Base-by-base conservation (phyloP, 2,113 vertebrate genomes). In the Paedocypris sp. region DNA sequence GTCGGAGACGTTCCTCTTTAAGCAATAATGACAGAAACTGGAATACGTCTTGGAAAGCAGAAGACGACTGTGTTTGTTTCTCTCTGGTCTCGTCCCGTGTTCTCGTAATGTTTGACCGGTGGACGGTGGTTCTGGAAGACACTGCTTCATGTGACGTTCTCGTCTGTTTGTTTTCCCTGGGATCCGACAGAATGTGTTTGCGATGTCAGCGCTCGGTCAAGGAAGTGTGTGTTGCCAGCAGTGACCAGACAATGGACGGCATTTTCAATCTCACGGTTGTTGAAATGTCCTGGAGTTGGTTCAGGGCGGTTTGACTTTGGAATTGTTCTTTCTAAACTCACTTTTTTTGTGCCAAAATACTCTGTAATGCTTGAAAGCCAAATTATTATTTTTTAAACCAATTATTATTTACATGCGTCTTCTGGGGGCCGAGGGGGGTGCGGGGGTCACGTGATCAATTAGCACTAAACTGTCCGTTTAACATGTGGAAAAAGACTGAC, bases 391-490 rank as follows among this genome's bases (percentile, higher is more conserved):
- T 31, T 12, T 49, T 19, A 7, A 18, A 8, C 9, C 6, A 13
- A 6, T 38, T 16, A 11, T 52, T 19, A 3, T 29, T 10, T 18
- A 20, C 23, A 9, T 8, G 32, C n/a, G 9, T 33, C 32, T 33
- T 1, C 12, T 8, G 31, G 13, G 32, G 35, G 47, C 11, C 7
- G n/a, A 28, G 23, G 12, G 39, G 23, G 32, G 11, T 15, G 43
- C 16, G 29, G 43, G 25, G 19, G 32, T 48, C 41, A 48, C 48
- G 60, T 54, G 33, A 23, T 60, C 54, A 59, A 43, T 25, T 64
- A 61, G 57, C 68, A 66, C 68, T 61, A 56, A 49, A 3, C 6
- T 22, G 16, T 51, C 36, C 29, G 62, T 31, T 19, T 6, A 29
- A 49, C 53, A 56, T 61, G 33, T 43, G 29, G 9, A 43, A 6